Base-by-base conservation (phyloP, 2,113 vertebrate species). In the Bucco capensis region DNA sequence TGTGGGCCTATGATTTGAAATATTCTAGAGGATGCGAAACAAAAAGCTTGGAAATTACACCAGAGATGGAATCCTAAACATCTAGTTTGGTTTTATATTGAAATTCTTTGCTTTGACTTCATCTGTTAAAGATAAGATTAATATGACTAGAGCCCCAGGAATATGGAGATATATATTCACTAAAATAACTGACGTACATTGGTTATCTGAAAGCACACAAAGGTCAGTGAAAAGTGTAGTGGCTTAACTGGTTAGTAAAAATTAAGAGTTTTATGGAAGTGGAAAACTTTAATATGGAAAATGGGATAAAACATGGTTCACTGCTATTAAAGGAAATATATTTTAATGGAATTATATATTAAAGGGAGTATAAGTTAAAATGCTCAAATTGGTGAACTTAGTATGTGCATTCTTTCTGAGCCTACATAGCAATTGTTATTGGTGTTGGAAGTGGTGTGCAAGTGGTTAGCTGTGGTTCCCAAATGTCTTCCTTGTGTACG, bases 1-100 rank as follows among this genome's bases (percentile, higher is more conserved):
- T 99, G 17, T 99, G 99, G 99, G 97, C 96, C 17, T 99, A 99
- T 1, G 97, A 99, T 31, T 88, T 97, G 35, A 96, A 96, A 72
- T 91, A 88, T 40, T 97, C 98, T 58, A 90, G 84, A 72, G 46
- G 49, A 49, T 19, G 5, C 40, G 33, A 51, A 64, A 57, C 77
- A 76, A 72, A 72, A 85, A 46, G 12, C 24, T 77, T 79, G 50
- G 8, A 70, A 86, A 19, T 24, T 14, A 44, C 56, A 62, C 51
- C 65, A 53, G 42, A 56, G n/a, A 28, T 24, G 62, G 42, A 80
- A 56, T 65, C 46, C 15, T 95, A 64, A 90, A 38, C 12, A 35
- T 49, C 19, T 83, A 12, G 33, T 75, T 79, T 38, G 6, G 0
- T 71, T 61, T 62, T 69, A 25, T 47, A 23, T 49, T 70, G 83